These are phyloP conservation scores for Hypomesus transpacificus DNA, from an alignment of 2,113 vertebrate genomes.

Conservation along the genomic window DNA sequence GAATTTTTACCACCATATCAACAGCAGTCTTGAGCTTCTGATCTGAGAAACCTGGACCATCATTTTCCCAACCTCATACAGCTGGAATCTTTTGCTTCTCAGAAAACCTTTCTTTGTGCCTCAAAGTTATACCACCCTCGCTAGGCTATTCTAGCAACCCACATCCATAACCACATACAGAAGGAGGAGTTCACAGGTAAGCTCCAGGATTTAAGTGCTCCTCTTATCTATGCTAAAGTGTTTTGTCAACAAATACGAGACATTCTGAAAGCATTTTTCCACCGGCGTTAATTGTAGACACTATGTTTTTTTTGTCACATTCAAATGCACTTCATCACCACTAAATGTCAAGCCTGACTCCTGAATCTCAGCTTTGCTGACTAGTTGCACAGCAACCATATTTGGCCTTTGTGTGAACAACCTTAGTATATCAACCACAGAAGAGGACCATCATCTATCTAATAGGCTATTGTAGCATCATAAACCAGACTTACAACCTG, in stretches of 20 bases:
- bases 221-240: slow-evolving; percentile 4
- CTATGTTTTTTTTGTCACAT: slow-evolving; percentile 43
- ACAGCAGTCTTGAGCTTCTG: no score
- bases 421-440: slow-evolving; percentile 3
- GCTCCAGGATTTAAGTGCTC: not conserved
- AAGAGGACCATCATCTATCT: slow-evolving; percentile 17
- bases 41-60: no score
- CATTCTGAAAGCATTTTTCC: slow-evolving; percentile 30
- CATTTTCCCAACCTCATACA: no score
- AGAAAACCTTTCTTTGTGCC: not conserved
- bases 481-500: slow-evolving; percentile 32
- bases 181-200: not conserved
- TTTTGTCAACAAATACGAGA: slow-evolving; percentile 32
- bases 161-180: not conserved
- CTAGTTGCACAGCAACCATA: slow-evolving; percentile 47
- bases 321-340: slow-evolving; percentile 48
- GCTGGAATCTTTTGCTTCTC: no score
- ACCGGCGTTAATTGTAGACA: slow-evolving; percentile 55
- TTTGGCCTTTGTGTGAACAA: slow-evolving; percentile 40
- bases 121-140: not conserved
- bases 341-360: slow-evolving; percentile 41
- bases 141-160: no score
- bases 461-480: slow-evolving; percentile 49
- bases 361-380: slow-evolving; percentile 24
- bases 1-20: no score